Evolutionary conservation across 2,797 vertebrate genomes (phyloP), one percentile per base, ranked within the genome.

Genomic region (Emys orbicularis): DNA sequence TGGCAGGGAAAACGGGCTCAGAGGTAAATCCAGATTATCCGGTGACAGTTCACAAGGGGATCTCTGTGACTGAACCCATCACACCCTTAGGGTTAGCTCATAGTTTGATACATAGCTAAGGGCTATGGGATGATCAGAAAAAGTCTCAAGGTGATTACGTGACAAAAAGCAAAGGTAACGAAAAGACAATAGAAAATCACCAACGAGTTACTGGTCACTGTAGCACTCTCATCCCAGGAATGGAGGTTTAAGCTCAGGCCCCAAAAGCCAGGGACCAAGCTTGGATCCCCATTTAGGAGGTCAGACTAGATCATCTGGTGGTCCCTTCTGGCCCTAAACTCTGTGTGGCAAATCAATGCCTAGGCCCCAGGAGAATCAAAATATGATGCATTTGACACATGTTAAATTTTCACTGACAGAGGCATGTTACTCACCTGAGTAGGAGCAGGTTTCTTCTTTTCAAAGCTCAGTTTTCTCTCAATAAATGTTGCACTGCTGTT

Each of bases 381-480:
- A 79, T 61, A 84, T 25, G 61, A 53, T 81, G 59, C 72, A 88
- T 90, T 74, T 52, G 59, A 34, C 11, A 54, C 31, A 50, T 2
- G 53, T 52, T 41, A 23, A 31, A 27, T 44, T 81, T n/a, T 74
- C 68, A 52, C 27, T 52, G 68, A 74, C 8, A 4, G 16, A 65
- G 59, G 10, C 74, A 37, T 59, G n/a, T 54, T 80, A 97, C 98
- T 98, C 95, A 98, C 98, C 13, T 5, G 86, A 79, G 88, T 92
- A 90, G 97, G 96, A 81, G 87, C 68, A 31, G 97, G 81, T 92
- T 98, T 98, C 96, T 98, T 98, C 97, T 98, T 99, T 97, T 99
- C 99, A 93, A 99, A 99, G 98, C 99, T 99, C 97, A 99, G 98
- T 98, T 99, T 99, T 90, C 99, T 98, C 95, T 99, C 99, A 97